A percentile compares a stretch with the other conserved stretches of the same genome.
Conservation (phyloP, 2,797 vertebrate species). For the Hephaestus fuliginosus region DNA sequence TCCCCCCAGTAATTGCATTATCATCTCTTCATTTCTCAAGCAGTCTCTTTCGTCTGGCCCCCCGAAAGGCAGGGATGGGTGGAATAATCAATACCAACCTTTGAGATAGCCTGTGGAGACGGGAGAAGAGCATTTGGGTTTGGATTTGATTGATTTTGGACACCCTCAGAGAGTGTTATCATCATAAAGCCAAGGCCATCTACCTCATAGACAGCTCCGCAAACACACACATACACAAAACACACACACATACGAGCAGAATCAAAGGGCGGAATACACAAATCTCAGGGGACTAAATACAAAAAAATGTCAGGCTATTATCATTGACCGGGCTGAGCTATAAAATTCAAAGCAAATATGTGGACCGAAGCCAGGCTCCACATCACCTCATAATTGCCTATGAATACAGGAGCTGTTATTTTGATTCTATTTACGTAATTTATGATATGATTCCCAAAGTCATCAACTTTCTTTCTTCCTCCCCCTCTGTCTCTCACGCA, state of each 20-base stretch:
- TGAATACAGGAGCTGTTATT: constrained; percentile 63
- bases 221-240: constrained; percentile 28
- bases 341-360: constrained; percentile 57
- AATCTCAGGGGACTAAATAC: constrained; percentile 43
- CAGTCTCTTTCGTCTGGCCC: constrained; percentile 64
- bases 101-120: constrained; percentile 72
- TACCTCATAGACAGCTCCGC: constrained; percentile 34
- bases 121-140: constrained; percentile 71
- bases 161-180: constrained; percentile 73
- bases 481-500: constrained; percentile 24
- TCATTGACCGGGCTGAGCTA: constrained; percentile 47
- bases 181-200: constrained; percentile 72
- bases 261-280: constrained; percentile 58
- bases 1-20: constrained; percentile 76
- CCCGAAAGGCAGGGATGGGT: constrained; percentile 61
- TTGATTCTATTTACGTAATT: constrained; percentile 63
- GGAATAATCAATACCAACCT: constrained; percentile 82
- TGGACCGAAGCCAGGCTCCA: constrained; percentile 42
- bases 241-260: constrained; percentile 23
- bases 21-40: constrained; percentile 79
- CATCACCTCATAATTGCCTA: constrained; percentile 41
- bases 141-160: constrained; percentile 78
- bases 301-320: constrained; percentile 65
- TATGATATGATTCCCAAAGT: constrained; percentile 61
- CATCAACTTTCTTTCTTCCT: constrained; percentile 60